Evolutionary conservation across 2,113 vertebrate genomes (phyloP).

Genomic region (Megaptera novaeangliae): DNA sequence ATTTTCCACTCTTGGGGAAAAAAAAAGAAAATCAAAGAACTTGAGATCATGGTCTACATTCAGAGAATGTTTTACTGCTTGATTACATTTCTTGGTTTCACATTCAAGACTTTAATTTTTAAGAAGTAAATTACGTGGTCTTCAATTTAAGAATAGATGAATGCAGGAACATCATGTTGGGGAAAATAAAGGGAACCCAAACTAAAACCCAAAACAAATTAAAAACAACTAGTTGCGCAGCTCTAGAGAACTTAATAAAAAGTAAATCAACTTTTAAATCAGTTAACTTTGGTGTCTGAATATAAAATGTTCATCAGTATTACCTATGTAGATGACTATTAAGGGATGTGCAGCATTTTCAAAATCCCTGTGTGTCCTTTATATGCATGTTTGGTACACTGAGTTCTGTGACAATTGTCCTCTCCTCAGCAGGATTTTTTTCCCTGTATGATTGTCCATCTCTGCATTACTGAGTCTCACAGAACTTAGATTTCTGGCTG

Average conservation of each 20-base stretch:
- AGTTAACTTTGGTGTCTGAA: conserved; percentile 84
- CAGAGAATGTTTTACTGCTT: conserved; percentile 78
- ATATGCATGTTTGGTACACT: conserved; percentile 75
- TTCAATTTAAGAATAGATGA: conserved; percentile 65
- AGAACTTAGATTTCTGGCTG: conserved; percentile 73
- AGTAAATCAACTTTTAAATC: conserved; percentile 76
- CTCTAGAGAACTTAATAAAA: conserved; percentile 77
- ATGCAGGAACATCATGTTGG: conserved; percentile 46
- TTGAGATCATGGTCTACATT: conserved; percentile 72
- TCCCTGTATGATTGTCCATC: conserved; percentile 40
- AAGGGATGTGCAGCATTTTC: conserved; percentile 84
- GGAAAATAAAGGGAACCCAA: conserved; percentile 49
- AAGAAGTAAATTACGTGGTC: conserved; percentile 59
- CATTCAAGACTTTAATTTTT: conserved; percentile 73
- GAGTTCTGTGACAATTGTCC: conserved; percentile 64
- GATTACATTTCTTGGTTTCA: conserved; percentile 76
- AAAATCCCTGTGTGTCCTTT: conserved; percentile 82
- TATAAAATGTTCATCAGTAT: conserved; percentile 77
- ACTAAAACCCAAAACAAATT: conserved; percentile 52
- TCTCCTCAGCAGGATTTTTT: conserved; percentile 29
- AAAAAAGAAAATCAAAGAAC: conserved; percentile 62
- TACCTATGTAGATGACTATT: conserved; percentile 77
- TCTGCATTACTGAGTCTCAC: conserved; percentile 67
- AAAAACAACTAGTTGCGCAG: conserved; percentile 59
- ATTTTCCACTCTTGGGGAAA: conserved; percentile 64